phyloP scores from a whole-genome alignment of 2,797 vertebrate genomes.

The Ciconia nigra region DNA sequence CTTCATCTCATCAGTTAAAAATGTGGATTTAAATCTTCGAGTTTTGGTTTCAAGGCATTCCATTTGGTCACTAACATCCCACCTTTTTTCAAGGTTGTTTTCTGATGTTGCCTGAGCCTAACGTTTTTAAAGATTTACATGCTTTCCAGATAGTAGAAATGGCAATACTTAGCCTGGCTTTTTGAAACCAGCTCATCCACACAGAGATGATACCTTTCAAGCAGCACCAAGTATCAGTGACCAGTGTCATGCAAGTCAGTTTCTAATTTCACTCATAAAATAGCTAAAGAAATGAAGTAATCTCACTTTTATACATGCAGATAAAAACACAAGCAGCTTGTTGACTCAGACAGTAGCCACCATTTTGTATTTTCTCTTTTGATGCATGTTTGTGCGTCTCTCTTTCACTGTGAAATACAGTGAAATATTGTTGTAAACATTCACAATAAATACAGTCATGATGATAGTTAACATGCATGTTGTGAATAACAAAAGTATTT shows the following conservation, averaged over 20 bases:
- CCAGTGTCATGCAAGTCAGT: background rate
- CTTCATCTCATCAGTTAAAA: background rate
- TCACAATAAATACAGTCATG: background rate
- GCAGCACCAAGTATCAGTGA: background rate
- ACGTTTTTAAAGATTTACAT: background rate
- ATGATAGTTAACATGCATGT: background rate
- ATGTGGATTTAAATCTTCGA: background rate
- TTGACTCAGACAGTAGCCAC: background rate
- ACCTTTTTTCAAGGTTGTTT: background rate
- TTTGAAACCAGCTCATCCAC: background rate
- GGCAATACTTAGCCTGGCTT: background rate
- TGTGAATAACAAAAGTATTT: background rate
- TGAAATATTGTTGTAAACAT: background rate
- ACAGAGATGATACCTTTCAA: background rate
- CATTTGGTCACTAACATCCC: background rate
- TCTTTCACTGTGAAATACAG: background rate
- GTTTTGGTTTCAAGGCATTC: background rate
- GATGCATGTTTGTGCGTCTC: background rate
- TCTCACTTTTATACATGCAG: background rate
- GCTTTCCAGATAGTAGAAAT: background rate
- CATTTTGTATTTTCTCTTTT: background rate
- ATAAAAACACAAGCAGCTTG: accelerated
- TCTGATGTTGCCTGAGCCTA: background rate
- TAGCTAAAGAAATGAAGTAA: background rate
- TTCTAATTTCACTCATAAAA: constrained; percentile 17